Base-by-base conservation (phyloP, 2,888 invertebrate species). In the Ametastegia equiseti region DNA sequence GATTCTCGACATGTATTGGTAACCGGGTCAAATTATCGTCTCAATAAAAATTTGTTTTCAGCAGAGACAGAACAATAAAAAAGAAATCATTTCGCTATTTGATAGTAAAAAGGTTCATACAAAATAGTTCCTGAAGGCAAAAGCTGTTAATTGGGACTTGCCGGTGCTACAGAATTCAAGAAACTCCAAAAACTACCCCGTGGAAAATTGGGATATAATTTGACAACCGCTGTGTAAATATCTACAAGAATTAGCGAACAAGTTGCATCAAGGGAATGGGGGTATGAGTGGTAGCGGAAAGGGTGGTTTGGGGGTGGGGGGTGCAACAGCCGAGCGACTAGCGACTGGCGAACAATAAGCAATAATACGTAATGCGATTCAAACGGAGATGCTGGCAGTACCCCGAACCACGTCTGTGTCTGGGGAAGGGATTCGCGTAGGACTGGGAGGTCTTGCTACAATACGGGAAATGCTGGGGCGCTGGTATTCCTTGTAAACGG, bases 301-400 rank as follows among this genome's bases (percentile, higher is more conserved):
- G 83, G 50, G 83, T 83, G 81, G 80, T 77, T 65, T 39, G 69
- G 69, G 19, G 45, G n/a, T n/a, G n/a, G 54, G 15, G 80, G 75
- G 47, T 30, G 77, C 42, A 75, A 33, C 65, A 78, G 65, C 65
- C 79, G 81, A 33, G 69, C 78, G 80, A 84, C 75, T 75, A 45
- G 86, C 86, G 86, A 86, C 85, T 84, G 81, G 84, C 85, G 90
- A 89, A 90, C 90, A 90, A 90, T 90, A 90, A 90, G 90, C 89
- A 90, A 89, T 89, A 88, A 90, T 90, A 89, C 89, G 88, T 90
- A 90, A 90, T 90, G 88, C 90, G 89, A 90, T 90, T 90, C 89
- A 89, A 90, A 89, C 88, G 88, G 86, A 85, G 87, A 87, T 87
- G 88, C 88, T 88, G 89, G 89, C 90, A 89, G 89, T 90, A 90